Evolutionary conservation across 2,888 invertebrate species (phyloP).

Genomic region (Chloromyia formosa): DNA sequence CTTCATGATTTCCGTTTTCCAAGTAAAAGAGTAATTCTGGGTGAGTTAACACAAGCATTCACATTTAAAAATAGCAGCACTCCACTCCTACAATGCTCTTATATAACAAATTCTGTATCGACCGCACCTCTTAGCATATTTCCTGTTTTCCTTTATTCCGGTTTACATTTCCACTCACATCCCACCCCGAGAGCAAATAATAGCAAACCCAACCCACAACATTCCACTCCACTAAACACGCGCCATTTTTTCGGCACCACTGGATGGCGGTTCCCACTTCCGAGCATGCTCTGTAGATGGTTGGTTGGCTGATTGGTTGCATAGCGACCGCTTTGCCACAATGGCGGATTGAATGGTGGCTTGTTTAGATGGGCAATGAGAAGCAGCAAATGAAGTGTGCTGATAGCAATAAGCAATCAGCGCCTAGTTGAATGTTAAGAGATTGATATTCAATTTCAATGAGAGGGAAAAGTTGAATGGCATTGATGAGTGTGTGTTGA

Average conservation of each 20-base stretch:
- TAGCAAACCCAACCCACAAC: constrained; percentile 30
- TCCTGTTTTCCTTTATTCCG: too few relatives aligned
- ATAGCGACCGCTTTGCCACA: background rate
- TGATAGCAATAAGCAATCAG: too few relatives aligned
- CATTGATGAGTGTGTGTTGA: too few relatives aligned
- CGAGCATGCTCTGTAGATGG: constrained; percentile 14
- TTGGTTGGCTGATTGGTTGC: constrained; percentile 37
- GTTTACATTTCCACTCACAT: background rate
- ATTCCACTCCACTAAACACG: background rate
- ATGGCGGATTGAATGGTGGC: constrained; percentile 1
- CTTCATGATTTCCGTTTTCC: constrained; percentile 40
- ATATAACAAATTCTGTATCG: too few relatives aligned
- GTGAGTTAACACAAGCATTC: constrained; percentile 13
- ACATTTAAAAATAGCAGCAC: too few relatives aligned
- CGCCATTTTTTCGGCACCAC: constrained; percentile 36
- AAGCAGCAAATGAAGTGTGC: too few relatives aligned
- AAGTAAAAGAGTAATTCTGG: constrained; percentile 41
- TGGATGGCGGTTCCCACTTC: background rate
- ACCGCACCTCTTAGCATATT: too few relatives aligned
- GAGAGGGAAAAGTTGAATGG: too few relatives aligned
- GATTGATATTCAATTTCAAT: too few relatives aligned
- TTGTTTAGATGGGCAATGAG: too few relatives aligned
- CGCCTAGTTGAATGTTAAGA: too few relatives aligned
- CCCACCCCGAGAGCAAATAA: background rate
- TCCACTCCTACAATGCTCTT: too few relatives aligned